Conservation (phyloP, 2,113 vertebrate species). For the Grammomys dolichurus region DNA sequence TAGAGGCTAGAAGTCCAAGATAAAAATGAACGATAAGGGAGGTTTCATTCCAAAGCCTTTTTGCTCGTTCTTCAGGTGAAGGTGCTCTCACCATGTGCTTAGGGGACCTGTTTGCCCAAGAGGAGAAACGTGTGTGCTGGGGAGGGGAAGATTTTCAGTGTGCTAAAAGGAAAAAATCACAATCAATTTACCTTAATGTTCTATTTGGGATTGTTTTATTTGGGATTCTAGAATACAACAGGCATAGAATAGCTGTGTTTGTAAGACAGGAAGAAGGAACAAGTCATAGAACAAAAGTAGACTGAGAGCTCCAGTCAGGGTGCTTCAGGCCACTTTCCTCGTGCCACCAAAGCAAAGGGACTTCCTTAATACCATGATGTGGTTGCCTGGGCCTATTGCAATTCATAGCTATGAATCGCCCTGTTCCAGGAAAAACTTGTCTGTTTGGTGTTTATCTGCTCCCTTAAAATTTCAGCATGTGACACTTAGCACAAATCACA, state of each 20-base stretch:
- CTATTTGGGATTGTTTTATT: neutral
- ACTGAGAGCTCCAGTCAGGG: neutral
- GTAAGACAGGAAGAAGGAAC: neutral
- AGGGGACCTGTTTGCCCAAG: neutral
- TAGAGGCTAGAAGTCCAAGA: neutral
- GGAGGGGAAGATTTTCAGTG: neutral
- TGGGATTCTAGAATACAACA: neutral
- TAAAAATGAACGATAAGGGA: neutral
- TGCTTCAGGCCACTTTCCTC: neutral
- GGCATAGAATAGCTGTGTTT: neutral
- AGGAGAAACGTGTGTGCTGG: neutral
- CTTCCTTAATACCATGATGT: conserved; percentile 25
- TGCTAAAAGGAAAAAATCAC: neutral
- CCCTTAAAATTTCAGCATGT: neutral
- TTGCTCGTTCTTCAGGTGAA: neutral
- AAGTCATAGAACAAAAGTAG: neutral
- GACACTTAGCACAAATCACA: neutral
- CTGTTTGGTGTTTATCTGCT: neutral
- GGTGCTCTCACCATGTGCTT: neutral
- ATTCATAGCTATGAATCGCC: neutral
- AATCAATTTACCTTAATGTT: neutral
- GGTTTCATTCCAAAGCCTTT: neutral
- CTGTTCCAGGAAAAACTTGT: neutral
- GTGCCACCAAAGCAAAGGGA: neutral
- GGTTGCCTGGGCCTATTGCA: neutral